Conservation (phyloP, 2,113 vertebrate species). For the Prochilodus magdalenae region DNA sequence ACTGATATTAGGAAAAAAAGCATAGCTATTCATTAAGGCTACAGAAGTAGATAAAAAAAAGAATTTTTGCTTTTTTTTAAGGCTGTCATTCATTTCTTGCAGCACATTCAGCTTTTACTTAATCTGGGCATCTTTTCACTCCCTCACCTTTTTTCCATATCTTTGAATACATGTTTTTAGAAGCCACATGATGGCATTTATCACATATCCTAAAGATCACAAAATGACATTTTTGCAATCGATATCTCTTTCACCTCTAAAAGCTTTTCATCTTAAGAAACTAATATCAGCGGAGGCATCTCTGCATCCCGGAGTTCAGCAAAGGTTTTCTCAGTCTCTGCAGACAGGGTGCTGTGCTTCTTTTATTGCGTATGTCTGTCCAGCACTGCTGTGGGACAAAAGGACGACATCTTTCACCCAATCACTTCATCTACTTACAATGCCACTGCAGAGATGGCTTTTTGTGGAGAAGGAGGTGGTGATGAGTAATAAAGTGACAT, state of each 20-base stretch:
- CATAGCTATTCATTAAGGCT: not conserved
- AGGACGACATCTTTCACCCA: conserved; percentile 5
- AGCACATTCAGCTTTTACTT: not conserved
- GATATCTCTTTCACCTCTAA: conserved; percentile 32
- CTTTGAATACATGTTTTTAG: not conserved
- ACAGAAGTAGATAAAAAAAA: not conserved
- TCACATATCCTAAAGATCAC: conserved; percentile 25
- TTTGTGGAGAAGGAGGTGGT: not conserved
- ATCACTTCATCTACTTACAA: conserved; percentile 11
- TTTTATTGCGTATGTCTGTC: conserved; percentile 25
- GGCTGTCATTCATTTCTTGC: not conserved
- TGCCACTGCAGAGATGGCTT: not conserved
- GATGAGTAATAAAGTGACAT: not conserved
- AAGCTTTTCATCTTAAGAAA: conserved; percentile 33
- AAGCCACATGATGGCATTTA: conserved; percentile 1
- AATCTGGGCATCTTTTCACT: not conserved
- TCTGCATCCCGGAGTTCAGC: not conserved
- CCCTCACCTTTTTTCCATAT: not conserved
- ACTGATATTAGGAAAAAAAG: not conserved
- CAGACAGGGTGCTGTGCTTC: not conserved
- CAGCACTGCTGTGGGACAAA: not conserved
- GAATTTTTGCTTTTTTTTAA: not conserved
- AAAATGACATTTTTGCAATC: conserved; percentile 35
- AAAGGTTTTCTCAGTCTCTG: not conserved
- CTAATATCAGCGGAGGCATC: conserved; percentile 35